Evolutionary conservation across 2,888 invertebrate species (phyloP).

Genomic region (Rhaphigaster nebulosa): DNA sequence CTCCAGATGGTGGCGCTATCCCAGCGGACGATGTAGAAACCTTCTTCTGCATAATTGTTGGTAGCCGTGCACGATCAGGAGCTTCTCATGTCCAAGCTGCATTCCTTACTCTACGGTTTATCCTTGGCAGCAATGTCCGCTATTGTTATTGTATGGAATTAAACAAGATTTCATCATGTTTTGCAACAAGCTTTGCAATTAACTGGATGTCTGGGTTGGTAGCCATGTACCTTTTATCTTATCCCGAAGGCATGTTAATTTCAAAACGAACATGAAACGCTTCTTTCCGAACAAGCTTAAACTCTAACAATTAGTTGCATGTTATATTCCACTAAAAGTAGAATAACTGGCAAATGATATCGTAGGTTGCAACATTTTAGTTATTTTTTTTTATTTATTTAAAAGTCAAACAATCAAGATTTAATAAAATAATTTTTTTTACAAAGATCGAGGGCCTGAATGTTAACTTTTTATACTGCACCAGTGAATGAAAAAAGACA

Average conservation of each 20-base stretch:
- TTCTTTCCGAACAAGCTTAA: not conserved
- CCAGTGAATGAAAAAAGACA: too few relatives aligned
- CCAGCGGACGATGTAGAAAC: not conserved
- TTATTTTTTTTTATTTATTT: too few relatives aligned
- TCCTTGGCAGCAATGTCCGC: not conserved
- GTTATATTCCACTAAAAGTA: too few relatives aligned
- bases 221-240: not conserved
- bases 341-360: too few relatives aligned
- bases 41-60: slow-evolving; percentile 14
- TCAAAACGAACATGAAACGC: not conserved
- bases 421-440: too few relatives aligned
- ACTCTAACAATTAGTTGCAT: too few relatives aligned
- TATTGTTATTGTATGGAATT: slow-evolving; percentile 32
- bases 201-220: not conserved
- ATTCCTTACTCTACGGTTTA: not conserved
- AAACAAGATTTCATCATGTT: slow-evolving; percentile 2
- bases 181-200: not conserved
- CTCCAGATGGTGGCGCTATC: slow-evolving; percentile 39
- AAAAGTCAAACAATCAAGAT: too few relatives aligned
- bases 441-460: too few relatives aligned
- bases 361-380: too few relatives aligned
- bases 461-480: too few relatives aligned
- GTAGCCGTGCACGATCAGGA: not conserved
- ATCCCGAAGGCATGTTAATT: not conserved
- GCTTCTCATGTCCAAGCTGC: slow-evolving; percentile 9